Conservation (phyloP, 2,888 invertebrate genomes). For the Plemyria rubiginata region DNA sequence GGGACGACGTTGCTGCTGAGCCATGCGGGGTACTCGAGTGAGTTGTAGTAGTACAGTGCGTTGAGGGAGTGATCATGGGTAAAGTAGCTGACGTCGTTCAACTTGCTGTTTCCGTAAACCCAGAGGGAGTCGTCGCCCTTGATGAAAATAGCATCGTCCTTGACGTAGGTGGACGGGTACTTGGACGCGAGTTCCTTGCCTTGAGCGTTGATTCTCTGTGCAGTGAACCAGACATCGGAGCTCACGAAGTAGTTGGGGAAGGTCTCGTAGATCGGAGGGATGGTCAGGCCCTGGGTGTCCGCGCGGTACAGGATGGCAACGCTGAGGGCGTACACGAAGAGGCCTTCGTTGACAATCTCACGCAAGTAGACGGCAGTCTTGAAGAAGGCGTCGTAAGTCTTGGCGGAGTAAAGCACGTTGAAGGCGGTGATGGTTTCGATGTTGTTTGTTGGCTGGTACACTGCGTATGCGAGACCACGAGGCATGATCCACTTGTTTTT, state of each 20-base stretch:
- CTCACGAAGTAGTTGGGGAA: slow-evolving; percentile 90
- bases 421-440: slow-evolving; percentile 87
- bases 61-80: slow-evolving; percentile 90
- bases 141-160: slow-evolving; percentile 81
- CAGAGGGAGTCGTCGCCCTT: slow-evolving; percentile 86
- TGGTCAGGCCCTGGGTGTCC: slow-evolving; percentile 86
- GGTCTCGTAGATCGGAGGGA: slow-evolving; percentile 90
- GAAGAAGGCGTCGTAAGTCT: slow-evolving; percentile 89
- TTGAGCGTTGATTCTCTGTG: slow-evolving; percentile 84
- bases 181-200: slow-evolving; percentile 59
- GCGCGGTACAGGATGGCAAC: slow-evolving; percentile 86
- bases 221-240: slow-evolving; percentile 87
- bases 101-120: slow-evolving; percentile 83
- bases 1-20: slow-evolving; percentile 83
- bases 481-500: slow-evolving; percentile 82
- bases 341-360: slow-evolving; percentile 87
- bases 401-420: slow-evolving; percentile 88
- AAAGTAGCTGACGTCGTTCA: slow-evolving; percentile 86
- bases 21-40: slow-evolving; percentile 87
- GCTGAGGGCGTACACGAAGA: slow-evolving; percentile 87
- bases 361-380: slow-evolving; percentile 89
- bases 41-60: slow-evolving; percentile 86
- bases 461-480: slow-evolving; percentile 84
- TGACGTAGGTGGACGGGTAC: slow-evolving; percentile 56
- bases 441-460: slow-evolving; percentile 81